Evolutionary conservation across 1,140 invertebrate genomes (phyloP), one percentile per base, ranked within the genome.

Genomic region (Paraescarpia echinospica): DNA sequence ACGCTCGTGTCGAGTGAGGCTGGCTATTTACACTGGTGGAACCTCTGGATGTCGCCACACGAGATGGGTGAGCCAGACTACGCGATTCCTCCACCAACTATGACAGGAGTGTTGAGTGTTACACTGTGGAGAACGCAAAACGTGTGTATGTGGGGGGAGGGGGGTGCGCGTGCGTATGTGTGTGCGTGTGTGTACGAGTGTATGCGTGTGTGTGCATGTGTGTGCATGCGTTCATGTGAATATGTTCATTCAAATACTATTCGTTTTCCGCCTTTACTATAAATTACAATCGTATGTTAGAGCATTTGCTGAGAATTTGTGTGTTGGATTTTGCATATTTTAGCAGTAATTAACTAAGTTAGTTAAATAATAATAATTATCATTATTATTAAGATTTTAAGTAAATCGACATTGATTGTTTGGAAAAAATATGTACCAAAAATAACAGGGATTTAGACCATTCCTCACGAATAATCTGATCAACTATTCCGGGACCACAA

Each of bases 1-100:
- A 94, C 95, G 41, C 93, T 96, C 33, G 93, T 96, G 31, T 96
- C 96, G 27, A 96, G 95, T 93, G 95, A 95, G 91, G 95, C 94
- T 18, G 95, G 96, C 31, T 91, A 93, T 77, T 94, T 96, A 1
- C 91, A 93, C 4, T 96, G 94, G 94, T 96, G 96, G 96, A 96
- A 94, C 91, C 93, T 96, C 22, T 95, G 93, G 92, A 93, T 94
- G 90, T 92, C 93, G 34, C 94, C 94, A 93, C 94, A 94, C 92
- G 94, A 96, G 92, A 94, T 96, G 93, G 95, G 95, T 95, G 89
- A 94, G 94, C 89, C 35, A 92, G 88, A 34, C 14, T 9, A 91
- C n/a, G 8, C 6, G 59, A 77, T 8, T 8, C 22, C 59, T 8
- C 59, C 14, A 77, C 27, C 22, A 12, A 31, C 59, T 77, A 0